Evolutionary conservation across 2,888 invertebrate species (phyloP).

Genomic region (Mimachlamys varia): DNA sequence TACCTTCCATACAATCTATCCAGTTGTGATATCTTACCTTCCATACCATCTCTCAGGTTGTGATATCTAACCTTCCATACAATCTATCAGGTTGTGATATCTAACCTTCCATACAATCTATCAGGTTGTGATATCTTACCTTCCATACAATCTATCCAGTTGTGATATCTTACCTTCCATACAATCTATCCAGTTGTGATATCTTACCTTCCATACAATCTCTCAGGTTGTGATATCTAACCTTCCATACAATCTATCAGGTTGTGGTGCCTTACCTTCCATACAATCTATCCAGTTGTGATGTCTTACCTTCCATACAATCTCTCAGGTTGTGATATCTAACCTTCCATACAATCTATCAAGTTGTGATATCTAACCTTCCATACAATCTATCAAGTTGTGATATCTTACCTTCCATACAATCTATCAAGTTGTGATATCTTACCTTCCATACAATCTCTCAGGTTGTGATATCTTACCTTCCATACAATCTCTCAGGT

Average conservation of each 20-base stretch:
- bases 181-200: constrained; percentile 90
- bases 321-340: no score
- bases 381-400: constrained; percentile 90
- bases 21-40: no score
- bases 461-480: constrained; percentile 85
- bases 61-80: constrained; percentile 86
- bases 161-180: constrained; percentile 85
- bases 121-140: constrained; percentile 85
- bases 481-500: constrained; percentile 90
- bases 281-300: constrained; percentile 91
- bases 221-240: constrained; percentile 85
- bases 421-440: constrained; percentile 90
- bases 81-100: constrained; percentile 90
- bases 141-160: constrained; percentile 90
- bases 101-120: constrained; percentile 88
- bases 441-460: constrained; percentile 88
- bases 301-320: constrained; percentile 85
- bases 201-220: constrained; percentile 87
- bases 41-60: constrained; percentile 90
- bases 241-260: constrained; percentile 89
- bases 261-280: constrained; percentile 85
- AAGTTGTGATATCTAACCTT: constrained; percentile 86
- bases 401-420: constrained; percentile 86
- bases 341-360: constrained; percentile 88
- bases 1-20: constrained; percentile 88